Base-by-base conservation (phyloP, 1,140 invertebrate genomes). In the Popillia japonica region DNA sequence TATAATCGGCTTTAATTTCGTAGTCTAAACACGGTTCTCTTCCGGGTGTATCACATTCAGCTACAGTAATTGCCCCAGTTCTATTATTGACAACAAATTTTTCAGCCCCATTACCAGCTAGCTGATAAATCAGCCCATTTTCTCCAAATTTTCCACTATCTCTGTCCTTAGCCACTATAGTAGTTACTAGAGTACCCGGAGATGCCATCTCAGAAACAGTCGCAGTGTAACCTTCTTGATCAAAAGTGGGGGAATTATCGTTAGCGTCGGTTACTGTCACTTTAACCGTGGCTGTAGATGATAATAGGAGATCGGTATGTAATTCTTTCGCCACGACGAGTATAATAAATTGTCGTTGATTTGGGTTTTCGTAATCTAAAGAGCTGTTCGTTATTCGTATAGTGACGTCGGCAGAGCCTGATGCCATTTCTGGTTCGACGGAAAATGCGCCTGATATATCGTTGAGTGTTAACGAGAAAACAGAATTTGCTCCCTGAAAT, bases 281-380 rank as follows among this genome's bases (percentile, higher is more conserved):
- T 0, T 92, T 95, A 2, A 98, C 93, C 11, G 95, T 97, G 0
- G 95, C 95, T 3, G 95, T 96, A 0, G 96, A 97, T 0, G 93
- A 94, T 0, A 96, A 88, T 55, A 90, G 90, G 2, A 93, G 92
- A 68, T 90, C 89, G 1, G 94, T 95, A 80, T 94, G 91, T 2
- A 93, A 88, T 83, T 97, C 96, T 86, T 94, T 94, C 0, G 95
- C 96, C 77, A 96, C 91, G 4, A 96, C 95, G 84, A 96, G 88
- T 40, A 97, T 90, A 81, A 97, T 94, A 85, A 96, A 98, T 87
- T 97, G 96, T 78, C 95, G 90, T 85, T 97, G 94, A 88, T 97
- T 97, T 27, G 95, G 95, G 88, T 98, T 95, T 85, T 97, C 96
- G 84, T 96, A 97, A 86, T 97, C 96, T 48, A 97, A 87, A 0